Percentiles rank a stretch among this genome's conserved stretches.
Conservation (phyloP, 2,888 invertebrate genomes). For the Neuroscelio doddi region DNA sequence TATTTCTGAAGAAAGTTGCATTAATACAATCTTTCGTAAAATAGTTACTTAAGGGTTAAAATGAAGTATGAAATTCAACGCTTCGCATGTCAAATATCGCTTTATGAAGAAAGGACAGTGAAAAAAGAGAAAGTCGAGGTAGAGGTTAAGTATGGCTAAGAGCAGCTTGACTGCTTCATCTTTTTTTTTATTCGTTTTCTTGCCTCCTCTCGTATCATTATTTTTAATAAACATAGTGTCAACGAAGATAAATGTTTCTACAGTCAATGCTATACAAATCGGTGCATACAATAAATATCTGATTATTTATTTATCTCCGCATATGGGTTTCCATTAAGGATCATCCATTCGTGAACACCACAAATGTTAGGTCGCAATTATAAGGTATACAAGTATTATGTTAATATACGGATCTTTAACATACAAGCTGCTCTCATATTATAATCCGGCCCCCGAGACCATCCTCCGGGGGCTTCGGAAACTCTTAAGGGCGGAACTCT, state of each 20-base stretch:
- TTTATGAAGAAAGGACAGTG: conserved; percentile 9
- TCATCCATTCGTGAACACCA: conserved; percentile 23
- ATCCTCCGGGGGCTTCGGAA: conserved; percentile 26
- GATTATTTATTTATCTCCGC: conserved; percentile 4
- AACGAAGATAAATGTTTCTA: conserved; percentile 9
- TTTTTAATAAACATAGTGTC: conserved; percentile 11
- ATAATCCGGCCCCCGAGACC: conserved; percentile 14
- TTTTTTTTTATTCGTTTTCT: conserved; percentile 2
- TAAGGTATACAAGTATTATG: conserved; percentile 33
- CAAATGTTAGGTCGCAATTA: conserved; percentile 35
- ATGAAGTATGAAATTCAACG: conserved; percentile 3
- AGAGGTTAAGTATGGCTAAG: conserved; percentile 7
- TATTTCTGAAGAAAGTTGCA: too few species aligned
- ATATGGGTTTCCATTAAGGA: conserved; percentile 9
- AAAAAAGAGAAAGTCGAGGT: conserved; percentile 3
- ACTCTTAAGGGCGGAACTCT: conserved; percentile 37
- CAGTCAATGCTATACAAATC: not conserved
- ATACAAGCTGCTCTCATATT: conserved; percentile 28
- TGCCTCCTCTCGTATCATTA: conserved; percentile 9
- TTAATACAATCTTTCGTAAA: too few species aligned
- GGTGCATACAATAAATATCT: conserved; percentile 5
- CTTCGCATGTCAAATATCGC: conserved; percentile 7
- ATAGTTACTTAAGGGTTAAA: not conserved
- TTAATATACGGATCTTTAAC: conserved; percentile 37
- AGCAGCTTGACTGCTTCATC: not conserved